phyloP scores from a whole-genome alignment of 2,888 invertebrate species.

The Hypolimnas misippus region DNA sequence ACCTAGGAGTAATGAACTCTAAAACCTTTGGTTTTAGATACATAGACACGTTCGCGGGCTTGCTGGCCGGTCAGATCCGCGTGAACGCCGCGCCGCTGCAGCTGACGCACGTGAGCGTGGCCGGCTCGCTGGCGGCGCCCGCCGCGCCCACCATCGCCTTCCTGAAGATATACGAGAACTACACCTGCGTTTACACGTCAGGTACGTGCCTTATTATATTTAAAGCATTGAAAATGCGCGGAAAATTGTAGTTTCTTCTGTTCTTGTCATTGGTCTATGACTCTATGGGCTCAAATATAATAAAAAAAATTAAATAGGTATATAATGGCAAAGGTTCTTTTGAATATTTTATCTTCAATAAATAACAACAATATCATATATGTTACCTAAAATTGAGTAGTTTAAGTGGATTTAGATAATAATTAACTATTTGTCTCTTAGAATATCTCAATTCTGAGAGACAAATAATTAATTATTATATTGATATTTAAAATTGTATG shows the following conservation, averaged over 20 bases:
- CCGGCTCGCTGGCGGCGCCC: constrained; percentile 91
- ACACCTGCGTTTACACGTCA: constrained; percentile 94
- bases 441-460: no score
- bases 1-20: background rate
- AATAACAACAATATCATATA: no score
- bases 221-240: no score
- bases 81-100: constrained; percentile 94
- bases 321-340: no score
- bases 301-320: no score
- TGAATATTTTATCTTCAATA: no score
- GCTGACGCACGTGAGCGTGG: constrained; percentile 93
- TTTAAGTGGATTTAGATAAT: no score
- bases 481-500: background rate
- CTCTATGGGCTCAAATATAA: no score
- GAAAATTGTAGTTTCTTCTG: background rate
- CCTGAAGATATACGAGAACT: constrained; percentile 95
- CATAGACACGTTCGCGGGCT: constrained; percentile 95
- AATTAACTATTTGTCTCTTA: no score
- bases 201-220: constrained; percentile 71
- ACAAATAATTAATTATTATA: background rate
- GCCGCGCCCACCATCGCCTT: constrained; percentile 89
- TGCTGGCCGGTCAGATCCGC: constrained; percentile 93
- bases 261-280: background rate
- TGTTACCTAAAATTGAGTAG: no score
- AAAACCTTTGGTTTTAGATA: constrained; percentile 85